Base-by-base conservation (phyloP, 2,797 vertebrate species). In the Lepilemur septentrionalis region DNA sequence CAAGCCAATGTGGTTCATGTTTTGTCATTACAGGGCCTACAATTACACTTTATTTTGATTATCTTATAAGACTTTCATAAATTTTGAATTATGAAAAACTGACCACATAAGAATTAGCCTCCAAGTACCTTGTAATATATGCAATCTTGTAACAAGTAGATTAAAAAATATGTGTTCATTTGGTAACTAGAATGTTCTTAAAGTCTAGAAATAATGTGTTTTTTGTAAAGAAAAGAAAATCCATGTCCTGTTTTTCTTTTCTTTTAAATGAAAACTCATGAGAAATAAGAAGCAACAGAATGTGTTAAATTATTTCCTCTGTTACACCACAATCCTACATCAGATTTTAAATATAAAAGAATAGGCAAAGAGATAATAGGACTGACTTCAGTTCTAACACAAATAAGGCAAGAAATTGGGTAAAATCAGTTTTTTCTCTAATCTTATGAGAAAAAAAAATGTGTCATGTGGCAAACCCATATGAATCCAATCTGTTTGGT, bases 361-460 rank as follows among this genome's bases (percentile, higher is more conserved):
- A 67, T 32, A 96, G 50, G 65, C 78, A 95, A 82, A 79, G 41
- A n/a, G 32, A 72, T 94, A 91, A 83, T 91, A 38, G 32, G 38
- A 63, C 57, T 52, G 69, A 50, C 65, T 94, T 94, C 48, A 55
- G 22, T 73, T 91, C 73, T 91, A 65, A 95, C 79, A 52, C 70
- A 96, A 94, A 83, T 93, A 91, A 89, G 79, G 50, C 63, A 96
- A 80, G 48, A 94, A 96, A 94, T 89, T 89, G 79, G n/a, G 20
- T 89, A n/a, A 92, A 96, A 91, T 89, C 59, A 35, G 38, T 87
- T 96, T 96, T 96, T 76, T 91, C 83, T 67, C 61, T 83, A 70
- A 94, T 96, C 38, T 81, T 93, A 93, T 6, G 6, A 96, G 41
- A 43, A 12, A 1, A 35, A 70, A 86, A 86, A 52, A 81, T 59